A percentile compares a stretch with the other conserved stretches of the same genome.
Evolutionary conservation across 2,113 vertebrate species (phyloP).

Genomic region (Larimichthys crocea): DNA sequence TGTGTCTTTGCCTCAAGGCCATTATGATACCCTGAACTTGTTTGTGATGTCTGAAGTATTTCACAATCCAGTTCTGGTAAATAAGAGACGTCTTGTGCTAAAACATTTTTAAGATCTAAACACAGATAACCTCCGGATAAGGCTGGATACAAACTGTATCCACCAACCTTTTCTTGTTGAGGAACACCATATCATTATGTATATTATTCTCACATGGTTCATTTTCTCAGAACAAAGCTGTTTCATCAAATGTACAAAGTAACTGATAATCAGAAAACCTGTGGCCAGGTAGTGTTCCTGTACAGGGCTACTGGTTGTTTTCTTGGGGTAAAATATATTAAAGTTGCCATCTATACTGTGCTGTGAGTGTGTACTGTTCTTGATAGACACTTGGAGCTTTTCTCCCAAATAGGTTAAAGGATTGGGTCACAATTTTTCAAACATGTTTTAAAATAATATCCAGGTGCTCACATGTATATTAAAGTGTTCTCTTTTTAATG

Average conservation of each 20-base stretch:
- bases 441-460: no score
- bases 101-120: background rate
- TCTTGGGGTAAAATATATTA: background rate
- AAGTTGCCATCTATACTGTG: background rate
- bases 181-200: background rate
- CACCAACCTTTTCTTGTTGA: no score
- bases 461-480: no score
- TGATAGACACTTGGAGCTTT: background rate
- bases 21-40: background rate
- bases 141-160: background rate
- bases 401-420: background rate
- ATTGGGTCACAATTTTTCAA: no score
- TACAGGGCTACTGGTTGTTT: background rate
- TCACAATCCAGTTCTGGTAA: background rate
- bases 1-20: background rate
- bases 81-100: background rate
- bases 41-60: conserved; percentile 1
- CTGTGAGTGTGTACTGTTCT: background rate
- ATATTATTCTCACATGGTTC: background rate
- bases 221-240: background rate
- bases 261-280: background rate
- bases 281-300: no score
- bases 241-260: background rate
- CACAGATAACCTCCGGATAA: background rate
- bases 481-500: no score